Evolutionary conservation across 2,888 invertebrate species (phyloP), one percentile per base, ranked within the genome.

Genomic region (Chloroclystis v-ata): DNA sequence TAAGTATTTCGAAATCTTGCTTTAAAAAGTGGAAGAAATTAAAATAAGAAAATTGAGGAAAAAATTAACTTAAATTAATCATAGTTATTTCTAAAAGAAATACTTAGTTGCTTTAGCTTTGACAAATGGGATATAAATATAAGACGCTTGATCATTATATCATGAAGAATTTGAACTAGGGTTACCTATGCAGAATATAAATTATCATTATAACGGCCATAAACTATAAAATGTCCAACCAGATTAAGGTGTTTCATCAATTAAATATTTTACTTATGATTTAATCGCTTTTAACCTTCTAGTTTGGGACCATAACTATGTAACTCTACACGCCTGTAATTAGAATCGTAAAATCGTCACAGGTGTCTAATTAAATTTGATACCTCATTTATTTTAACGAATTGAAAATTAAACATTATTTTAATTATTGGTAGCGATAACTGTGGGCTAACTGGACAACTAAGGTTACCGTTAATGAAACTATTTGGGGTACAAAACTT

Each of bases 311-410:
- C 5, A 20, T 20, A 47, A 43, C 48, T 30, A 52, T 56, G 58
- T 53, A 53, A 54, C 54, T 56, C 47, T 53, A 54, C 52, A 56
- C 47, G 40, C 40, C 28, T 38, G 35, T 28, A 47, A 38, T 51
- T 38, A 28, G 30, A 50, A 35, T 56, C 58, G 54, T 58, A 54
- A 58, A 58, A 56, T 56, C 52, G 43, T 56, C 54, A 51, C 56
- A 56, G 54, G 58, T 53, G 56, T 53, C 50, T 53, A 46, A 58
- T 58, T 56, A 53, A 58, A 58, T 56, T 37, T 47, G 54, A 56
- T 58, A 49, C 46, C 28, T 40, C 39, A 45, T 52, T 44, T 43
- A 49, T 51, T 49, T 47, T 49, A 50, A 54, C 47, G 43, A 47
- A 48, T 38, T 28, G 32, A 30, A 48, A 50, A 50, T 43, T 37